These are phyloP conservation scores for Macrophya annulata DNA, from an alignment of 2,888 invertebrate species.

Conservation along the genomic window DNA sequence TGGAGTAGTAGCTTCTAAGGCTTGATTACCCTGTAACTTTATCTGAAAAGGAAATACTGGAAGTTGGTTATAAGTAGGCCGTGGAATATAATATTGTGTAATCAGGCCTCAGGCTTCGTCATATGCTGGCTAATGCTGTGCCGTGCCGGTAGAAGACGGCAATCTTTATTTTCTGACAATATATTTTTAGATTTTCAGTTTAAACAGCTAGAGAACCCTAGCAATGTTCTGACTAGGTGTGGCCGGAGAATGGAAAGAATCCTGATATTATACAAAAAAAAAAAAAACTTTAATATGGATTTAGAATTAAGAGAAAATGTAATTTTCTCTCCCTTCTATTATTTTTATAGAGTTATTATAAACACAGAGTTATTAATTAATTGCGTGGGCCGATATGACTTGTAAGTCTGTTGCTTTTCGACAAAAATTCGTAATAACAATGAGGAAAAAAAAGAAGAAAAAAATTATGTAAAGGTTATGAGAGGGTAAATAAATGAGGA, in stretches of 20 bases:
- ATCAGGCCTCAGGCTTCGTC: conserved; percentile 65
- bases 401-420: background rate
- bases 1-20: conserved; percentile 33
- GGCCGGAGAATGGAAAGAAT: conserved; percentile 5
- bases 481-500: background rate
- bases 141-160: conserved; percentile 6
- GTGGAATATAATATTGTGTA: conserved; percentile 62
- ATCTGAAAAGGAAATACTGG: conserved; percentile 46
- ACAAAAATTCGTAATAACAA: background rate
- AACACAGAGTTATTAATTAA: background rate
- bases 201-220: conserved; percentile 38
- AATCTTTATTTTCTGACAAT: conserved; percentile 52
- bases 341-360: background rate
- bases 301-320: background rate
- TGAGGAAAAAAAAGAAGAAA: background rate
- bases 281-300: background rate
- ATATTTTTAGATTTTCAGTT: conserved; percentile 51
- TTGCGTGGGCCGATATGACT: background rate
- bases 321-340: background rate
- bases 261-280: background rate
- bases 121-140: background rate
- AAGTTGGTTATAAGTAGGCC: conserved; percentile 43
- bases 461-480: background rate
- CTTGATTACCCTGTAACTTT: conserved; percentile 48
- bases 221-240: conserved; percentile 31